These are phyloP conservation scores for Hydra vulgaris DNA, from an alignment of 30 jellyfish, hydroid and myxozoan genomes.

Conservation along the genomic window DNA sequence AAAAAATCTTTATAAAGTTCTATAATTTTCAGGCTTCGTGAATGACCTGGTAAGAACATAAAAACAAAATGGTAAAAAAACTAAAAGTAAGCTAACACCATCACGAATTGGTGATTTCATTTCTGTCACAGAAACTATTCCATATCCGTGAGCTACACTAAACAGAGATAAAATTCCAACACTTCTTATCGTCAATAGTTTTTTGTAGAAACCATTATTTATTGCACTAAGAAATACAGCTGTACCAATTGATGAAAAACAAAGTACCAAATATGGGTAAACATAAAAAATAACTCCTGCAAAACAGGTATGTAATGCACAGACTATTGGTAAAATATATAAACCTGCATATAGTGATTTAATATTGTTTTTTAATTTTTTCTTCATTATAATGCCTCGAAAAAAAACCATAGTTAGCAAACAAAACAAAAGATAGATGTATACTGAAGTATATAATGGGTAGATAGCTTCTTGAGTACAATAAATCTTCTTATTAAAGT, in stretches of 20 bases:
- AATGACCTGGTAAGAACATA: slow-evolving; percentile 43
- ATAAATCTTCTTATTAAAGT: slow-evolving; percentile 21
- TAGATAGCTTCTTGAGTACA: slow-evolving; percentile 94
- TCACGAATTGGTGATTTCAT: slow-evolving; percentile 52
- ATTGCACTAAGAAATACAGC: slow-evolving; percentile 51
- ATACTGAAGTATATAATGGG: slow-evolving; percentile 59
- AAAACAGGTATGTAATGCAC: slow-evolving; percentile 61
- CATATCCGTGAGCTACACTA: slow-evolving; percentile 77
- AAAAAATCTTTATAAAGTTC: neutral
- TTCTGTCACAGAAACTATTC: slow-evolving; percentile 60
- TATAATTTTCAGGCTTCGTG: slow-evolving; percentile 51
- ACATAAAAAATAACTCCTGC: slow-evolving; percentile 71
- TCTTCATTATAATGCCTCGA: slow-evolving; percentile 31
- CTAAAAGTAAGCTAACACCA: slow-evolving; percentile 41
- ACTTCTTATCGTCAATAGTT: slow-evolving; percentile 3
- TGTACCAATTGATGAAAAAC: slow-evolving; percentile 61
- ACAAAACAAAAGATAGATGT: slow-evolving; percentile 37
- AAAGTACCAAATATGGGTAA: slow-evolving; percentile 48
- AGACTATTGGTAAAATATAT: slow-evolving; percentile 63
- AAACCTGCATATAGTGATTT: slow-evolving; percentile 63
- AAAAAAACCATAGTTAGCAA: slow-evolving; percentile 31
- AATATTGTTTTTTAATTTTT: slow-evolving; percentile 21
- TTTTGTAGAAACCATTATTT: neutral
- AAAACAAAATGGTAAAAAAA: slow-evolving; percentile 56
- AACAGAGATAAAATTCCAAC: slow-evolving; percentile 34